Evolutionary conservation across 2,797 vertebrate species (phyloP).

Genomic region (Acomys russatus): DNA sequence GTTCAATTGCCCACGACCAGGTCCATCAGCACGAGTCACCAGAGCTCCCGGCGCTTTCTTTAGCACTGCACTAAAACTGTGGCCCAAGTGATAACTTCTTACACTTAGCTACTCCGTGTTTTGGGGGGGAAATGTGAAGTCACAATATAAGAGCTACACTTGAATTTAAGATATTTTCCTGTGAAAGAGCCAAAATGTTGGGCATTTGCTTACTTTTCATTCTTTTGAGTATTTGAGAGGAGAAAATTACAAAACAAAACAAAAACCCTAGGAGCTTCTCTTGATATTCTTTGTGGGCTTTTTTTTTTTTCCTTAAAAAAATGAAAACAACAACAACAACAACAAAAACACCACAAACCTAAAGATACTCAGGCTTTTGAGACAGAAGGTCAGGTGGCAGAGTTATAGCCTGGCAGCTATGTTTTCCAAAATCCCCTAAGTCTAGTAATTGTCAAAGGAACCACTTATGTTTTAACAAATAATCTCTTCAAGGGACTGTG

Average conservation of each 20-base stretch:
- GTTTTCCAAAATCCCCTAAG: slow-evolving; percentile 33
- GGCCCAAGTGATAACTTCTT: slow-evolving; percentile 38
- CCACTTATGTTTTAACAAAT: slow-evolving; percentile 69
- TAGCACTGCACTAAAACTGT: slow-evolving; percentile 57
- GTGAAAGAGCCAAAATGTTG: slow-evolving; percentile 56
- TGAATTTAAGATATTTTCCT: slow-evolving; percentile 56
- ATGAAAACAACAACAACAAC: background rate
- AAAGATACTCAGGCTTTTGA: slow-evolving; percentile 15
- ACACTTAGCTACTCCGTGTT: slow-evolving; percentile 41
- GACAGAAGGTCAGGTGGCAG: background rate
- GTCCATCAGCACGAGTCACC: slow-evolving; percentile 46
- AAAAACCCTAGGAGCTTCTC: background rate
- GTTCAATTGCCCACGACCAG: slow-evolving; percentile 66
- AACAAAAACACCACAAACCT: background rate
- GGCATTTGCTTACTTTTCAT: slow-evolving; percentile 19
- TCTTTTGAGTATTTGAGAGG: slow-evolving; percentile 41
- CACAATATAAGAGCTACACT: slow-evolving; percentile 4
- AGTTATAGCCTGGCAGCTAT: background rate
- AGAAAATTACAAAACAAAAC: background rate
- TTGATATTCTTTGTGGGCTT: background rate
- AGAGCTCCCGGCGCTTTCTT: slow-evolving; percentile 55
- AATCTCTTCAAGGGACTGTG: slow-evolving; percentile 73
- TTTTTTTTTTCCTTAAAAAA: background rate
- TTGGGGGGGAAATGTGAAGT: slow-evolving; percentile 35
- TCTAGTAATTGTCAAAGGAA: slow-evolving; percentile 65